These are phyloP conservation scores for Megaceryle torquata DNA, from an alignment of 2,113 vertebrate species.

Conservation along the genomic window DNA sequence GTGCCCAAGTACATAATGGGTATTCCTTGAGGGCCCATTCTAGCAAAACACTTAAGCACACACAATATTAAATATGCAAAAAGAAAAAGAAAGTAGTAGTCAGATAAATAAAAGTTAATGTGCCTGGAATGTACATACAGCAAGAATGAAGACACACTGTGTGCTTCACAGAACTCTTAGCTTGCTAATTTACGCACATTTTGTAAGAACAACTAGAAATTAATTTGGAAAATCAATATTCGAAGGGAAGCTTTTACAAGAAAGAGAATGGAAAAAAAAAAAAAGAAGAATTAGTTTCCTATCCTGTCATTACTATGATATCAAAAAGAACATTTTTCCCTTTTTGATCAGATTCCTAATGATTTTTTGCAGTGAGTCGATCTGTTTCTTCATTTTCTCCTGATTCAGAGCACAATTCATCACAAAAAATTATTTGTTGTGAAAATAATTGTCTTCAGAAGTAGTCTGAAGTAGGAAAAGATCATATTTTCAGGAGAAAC, in stretches of 20 bases:
- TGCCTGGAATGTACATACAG: background rate
- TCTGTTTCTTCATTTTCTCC: background rate
- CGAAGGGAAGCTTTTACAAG: background rate
- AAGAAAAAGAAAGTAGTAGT: background rate
- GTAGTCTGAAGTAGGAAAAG: background rate
- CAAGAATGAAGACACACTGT: background rate
- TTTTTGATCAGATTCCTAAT: background rate
- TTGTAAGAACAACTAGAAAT: background rate
- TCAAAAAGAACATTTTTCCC: background rate
- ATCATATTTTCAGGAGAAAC: background rate
- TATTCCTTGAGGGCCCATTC: background rate
- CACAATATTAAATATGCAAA: background rate
- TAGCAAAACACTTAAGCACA: background rate
- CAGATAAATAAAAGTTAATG: background rate
- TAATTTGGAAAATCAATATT: background rate
- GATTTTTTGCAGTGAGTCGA: background rate
- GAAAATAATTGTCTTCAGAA: background rate
- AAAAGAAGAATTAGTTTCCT: background rate
- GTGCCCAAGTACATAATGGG: background rate
- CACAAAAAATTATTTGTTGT: background rate
- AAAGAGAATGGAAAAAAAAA: background rate
- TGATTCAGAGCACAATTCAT: background rate
- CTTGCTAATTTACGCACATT: background rate
- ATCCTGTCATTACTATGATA: background rate
- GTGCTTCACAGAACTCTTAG: background rate